phyloP scores from a whole-genome alignment of 1,140 invertebrate species.

The Drosophila fuyamai region DNA sequence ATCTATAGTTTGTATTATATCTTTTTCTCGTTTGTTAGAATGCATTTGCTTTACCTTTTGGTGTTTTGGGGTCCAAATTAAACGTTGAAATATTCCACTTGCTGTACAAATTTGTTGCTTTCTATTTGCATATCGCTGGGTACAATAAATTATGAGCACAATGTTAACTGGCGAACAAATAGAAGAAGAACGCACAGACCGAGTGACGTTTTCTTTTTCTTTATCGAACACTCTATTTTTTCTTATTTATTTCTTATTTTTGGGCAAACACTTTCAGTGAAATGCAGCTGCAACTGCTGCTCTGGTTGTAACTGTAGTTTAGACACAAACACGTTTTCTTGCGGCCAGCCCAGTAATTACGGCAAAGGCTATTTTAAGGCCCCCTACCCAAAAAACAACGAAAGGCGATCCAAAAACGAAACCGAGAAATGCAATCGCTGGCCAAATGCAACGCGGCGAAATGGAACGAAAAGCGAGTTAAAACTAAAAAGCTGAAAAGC shows the following conservation, averaged over 20 bases:
- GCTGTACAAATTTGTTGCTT: slow-evolving; percentile 57
- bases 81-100: slow-evolving; percentile 54
- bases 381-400: slow-evolving; percentile 28
- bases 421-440: slow-evolving; percentile 11
- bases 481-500: slow-evolving; percentile 12
- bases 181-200: slow-evolving; percentile 44
- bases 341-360: slow-evolving; percentile 57
- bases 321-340: slow-evolving; percentile 51
- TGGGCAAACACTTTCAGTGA: slow-evolving; percentile 57
- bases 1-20: slow-evolving; percentile 8
- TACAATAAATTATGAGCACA: slow-evolving; percentile 70
- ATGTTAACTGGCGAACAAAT: slow-evolving; percentile 71
- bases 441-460: slow-evolving; percentile 48
- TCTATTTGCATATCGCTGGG: slow-evolving; percentile 62
- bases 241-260: slow-evolving; percentile 36
- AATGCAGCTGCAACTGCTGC: slow-evolving; percentile 43
- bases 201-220: slow-evolving; percentile 52
- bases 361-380: slow-evolving; percentile 40
- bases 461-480: slow-evolving; percentile 43
- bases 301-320: slow-evolving; percentile 34
- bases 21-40: slow-evolving; percentile 25
- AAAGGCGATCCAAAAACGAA: slow-evolving; percentile 45
- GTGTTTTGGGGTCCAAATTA: neutral
- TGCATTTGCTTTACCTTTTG: slow-evolving; percentile 52
- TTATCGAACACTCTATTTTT: slow-evolving; percentile 18